Evolutionary conservation across 2,888 invertebrate species (phyloP).

Genomic region (Metopia argyrocephala): DNA sequence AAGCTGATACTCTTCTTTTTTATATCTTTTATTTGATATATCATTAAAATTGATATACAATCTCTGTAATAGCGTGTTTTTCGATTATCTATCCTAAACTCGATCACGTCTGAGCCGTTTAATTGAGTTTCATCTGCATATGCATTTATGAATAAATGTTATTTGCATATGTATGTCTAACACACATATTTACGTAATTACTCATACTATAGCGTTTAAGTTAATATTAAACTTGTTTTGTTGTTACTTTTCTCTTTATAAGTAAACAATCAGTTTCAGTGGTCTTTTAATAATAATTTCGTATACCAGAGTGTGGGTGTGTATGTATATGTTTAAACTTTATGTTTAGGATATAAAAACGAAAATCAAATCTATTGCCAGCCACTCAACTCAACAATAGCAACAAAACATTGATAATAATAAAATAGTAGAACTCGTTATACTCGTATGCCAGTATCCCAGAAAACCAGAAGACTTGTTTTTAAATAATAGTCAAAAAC

Average conservation of each 20-base stretch:
- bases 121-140: too few relatives aligned
- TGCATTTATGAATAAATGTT: too few relatives aligned
- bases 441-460: not conserved
- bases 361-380: constrained; percentile 59
- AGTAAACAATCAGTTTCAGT: not conserved
- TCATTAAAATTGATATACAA: too few relatives aligned
- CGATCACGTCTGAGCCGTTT: too few relatives aligned
- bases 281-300: constrained; percentile 27
- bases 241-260: not conserved
- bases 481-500: too few relatives aligned
- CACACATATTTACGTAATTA: not conserved
- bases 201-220: not conserved
- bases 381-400: constrained; percentile 34
- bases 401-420: constrained; percentile 19
- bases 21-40: too few relatives aligned
- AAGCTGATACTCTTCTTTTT: too few relatives aligned
- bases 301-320: constrained; percentile 3
- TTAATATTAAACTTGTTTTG: not conserved
- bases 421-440: not conserved
- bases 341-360: constrained; percentile 50
- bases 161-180: too few relatives aligned
- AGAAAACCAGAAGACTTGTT: too few relatives aligned
- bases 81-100: too few relatives aligned
- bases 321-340: constrained; percentile 34
- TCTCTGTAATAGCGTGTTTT: too few relatives aligned